Percentiles rank a stretch among this genome's conserved stretches.
Conservation (phyloP, 2,888 invertebrate genomes). For the Baronia brevicornis region DNA sequence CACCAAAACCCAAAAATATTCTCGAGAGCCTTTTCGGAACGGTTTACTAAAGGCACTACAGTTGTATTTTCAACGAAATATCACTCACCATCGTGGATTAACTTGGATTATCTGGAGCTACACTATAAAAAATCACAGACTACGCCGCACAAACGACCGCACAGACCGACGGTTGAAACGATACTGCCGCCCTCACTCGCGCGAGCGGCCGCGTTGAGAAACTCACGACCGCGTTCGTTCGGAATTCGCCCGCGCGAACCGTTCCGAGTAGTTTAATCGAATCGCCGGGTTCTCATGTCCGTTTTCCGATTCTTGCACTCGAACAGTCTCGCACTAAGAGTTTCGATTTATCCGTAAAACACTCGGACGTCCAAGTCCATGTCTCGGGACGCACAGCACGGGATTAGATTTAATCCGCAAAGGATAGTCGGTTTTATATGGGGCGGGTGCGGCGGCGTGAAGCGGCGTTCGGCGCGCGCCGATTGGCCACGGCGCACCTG, state of each 20-base stretch:
- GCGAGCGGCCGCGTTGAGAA: conserved; percentile 68
- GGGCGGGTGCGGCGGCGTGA: conserved; percentile 84
- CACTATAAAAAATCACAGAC: conserved; percentile 76
- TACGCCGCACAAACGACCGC: conserved; percentile 74
- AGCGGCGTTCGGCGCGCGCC: conserved; percentile 81
- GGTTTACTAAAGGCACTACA: conserved; percentile 53
- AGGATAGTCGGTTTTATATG: conserved; percentile 79
- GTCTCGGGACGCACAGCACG: conserved; percentile 68
- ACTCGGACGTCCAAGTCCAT: conserved; percentile 66
- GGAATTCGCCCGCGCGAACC: conserved; percentile 57
- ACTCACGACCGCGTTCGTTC: conserved; percentile 64
- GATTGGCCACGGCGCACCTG: conserved; percentile 89
- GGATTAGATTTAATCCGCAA: conserved; percentile 78
- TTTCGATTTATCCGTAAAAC: conserved; percentile 45
- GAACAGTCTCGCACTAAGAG: conserved; percentile 34
- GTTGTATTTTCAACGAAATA: conserved; percentile 58
- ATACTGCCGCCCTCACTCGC: conserved; percentile 77
- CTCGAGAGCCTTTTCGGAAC: conserved; percentile 34
- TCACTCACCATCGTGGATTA: conserved; percentile 77
- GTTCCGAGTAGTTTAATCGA: conserved; percentile 66
- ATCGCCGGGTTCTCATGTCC: conserved; percentile 63
- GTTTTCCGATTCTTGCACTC: conserved; percentile 38
- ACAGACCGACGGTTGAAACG: conserved; percentile 73
- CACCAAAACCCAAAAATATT: conserved; percentile 66
- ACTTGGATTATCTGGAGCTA: conserved; percentile 77